Percentiles rank a stretch among this genome's conserved stretches.
Conservation (phyloP, 2,113 vertebrate genomes). For the Amblyornis subalaris region DNA sequence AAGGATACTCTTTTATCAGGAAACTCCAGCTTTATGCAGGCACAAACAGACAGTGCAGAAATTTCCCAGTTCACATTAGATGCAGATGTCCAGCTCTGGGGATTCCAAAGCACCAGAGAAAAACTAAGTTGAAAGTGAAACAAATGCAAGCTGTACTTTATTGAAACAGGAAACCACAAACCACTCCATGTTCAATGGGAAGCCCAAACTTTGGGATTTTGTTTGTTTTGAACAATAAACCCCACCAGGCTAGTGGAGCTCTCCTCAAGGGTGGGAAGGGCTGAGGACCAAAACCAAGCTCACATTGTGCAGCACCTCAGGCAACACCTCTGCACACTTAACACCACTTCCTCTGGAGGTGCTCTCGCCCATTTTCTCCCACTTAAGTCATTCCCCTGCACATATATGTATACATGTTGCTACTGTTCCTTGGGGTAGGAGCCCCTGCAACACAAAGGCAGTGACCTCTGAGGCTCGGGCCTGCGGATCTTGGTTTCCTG, state of each 20-base stretch:
- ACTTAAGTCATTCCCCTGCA: background rate
- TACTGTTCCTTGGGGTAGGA: background rate
- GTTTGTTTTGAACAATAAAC: background rate
- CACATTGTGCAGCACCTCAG: background rate
- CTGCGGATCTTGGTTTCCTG: background rate
- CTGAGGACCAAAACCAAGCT: background rate
- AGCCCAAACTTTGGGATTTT: background rate
- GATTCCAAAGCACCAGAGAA: constrained; percentile 7
- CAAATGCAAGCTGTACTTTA: background rate
- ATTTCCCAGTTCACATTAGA: background rate
- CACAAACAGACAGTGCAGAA: background rate
- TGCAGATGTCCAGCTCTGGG: background rate
- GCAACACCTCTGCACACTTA: background rate
- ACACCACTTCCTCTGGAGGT: background rate
- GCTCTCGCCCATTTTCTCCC: background rate
- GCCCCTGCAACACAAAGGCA: background rate
- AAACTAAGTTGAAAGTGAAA: constrained; percentile 12
- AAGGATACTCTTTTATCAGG: background rate
- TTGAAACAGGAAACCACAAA: constrained; percentile 3
- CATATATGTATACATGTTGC: background rate
- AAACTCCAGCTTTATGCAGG: background rate
- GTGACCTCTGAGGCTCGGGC: background rate
- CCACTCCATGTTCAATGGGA: background rate
- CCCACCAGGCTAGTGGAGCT: rapidly evolving
- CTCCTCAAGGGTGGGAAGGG: background rate